These are phyloP conservation scores for Eristalis tenax DNA, from an alignment of 2,888 invertebrate species.

Conservation along the genomic window DNA sequence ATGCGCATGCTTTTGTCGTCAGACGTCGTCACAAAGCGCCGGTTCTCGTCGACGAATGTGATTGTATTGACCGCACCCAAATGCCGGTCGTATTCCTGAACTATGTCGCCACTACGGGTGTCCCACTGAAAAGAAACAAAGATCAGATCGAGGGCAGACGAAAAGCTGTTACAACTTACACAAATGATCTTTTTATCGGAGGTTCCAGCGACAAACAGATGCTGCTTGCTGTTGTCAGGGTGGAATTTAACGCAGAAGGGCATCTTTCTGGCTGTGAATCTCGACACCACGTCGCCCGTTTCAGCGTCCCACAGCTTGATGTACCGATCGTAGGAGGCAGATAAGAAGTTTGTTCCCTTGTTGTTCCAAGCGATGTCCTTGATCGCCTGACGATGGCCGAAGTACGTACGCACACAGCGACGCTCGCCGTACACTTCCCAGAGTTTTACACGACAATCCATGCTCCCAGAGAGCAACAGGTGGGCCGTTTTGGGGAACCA, in stretches of 20 bases:
- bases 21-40: conserved; percentile 98
- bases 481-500: conserved; percentile 98
- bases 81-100: conserved; percentile 99
- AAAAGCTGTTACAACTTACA: conserved; percentile 84
- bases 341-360: conserved; percentile 94
- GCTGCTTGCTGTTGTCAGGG: conserved; percentile 98
- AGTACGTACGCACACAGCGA: conserved; percentile 95
- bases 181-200: conserved; percentile 99
- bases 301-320: conserved; percentile 99
- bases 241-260: conserved; percentile 99
- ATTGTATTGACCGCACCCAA: conserved; percentile 99
- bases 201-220: conserved; percentile 98
- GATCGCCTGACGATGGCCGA: conserved; percentile 98
- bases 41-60: conserved; percentile 99
- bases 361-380: conserved; percentile 98
- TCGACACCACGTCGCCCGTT: conserved; percentile 91
- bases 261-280: conserved; percentile 97
- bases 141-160: neutral
- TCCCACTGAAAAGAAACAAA: conserved; percentile 88
- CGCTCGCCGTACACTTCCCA: conserved; percentile 99
- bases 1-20: conserved; percentile 99
- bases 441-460: conserved; percentile 98
- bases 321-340: conserved; percentile 98
- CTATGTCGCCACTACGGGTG: conserved; percentile 95
- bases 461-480: conserved; percentile 95